Conservation (phyloP, 2,888 invertebrate genomes). For the Sycophila texana region DNA sequence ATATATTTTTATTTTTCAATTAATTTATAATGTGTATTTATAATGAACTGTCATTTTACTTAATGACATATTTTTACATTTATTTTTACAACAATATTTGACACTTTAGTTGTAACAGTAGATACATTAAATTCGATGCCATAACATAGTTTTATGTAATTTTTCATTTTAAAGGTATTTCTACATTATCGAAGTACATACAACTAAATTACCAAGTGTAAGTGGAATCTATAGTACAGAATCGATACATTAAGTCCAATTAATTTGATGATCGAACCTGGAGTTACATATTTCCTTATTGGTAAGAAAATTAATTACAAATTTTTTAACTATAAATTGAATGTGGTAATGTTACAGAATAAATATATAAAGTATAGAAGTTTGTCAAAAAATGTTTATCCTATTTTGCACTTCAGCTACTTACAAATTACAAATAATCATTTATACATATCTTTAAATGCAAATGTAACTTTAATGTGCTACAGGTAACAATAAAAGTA, state of each 20-base stretch:
- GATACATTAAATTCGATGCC: conserved; percentile 48
- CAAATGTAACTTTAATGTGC: no score
- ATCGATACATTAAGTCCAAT: conserved; percentile 18
- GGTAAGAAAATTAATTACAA: no score
- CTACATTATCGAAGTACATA: conserved; percentile 35
- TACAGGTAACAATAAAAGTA: background rate
- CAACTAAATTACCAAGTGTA: conserved; percentile 30
- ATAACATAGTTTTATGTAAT: conserved; percentile 31
- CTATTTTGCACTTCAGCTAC: no score
- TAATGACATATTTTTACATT: conserved; percentile 50
- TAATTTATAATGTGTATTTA: conserved; percentile 43
- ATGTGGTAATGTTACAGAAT: no score
- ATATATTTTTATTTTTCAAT: conserved; percentile 33
- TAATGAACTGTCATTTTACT: conserved; percentile 27
- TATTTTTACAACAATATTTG: conserved; percentile 56
- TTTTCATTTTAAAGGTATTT: conserved; percentile 21
- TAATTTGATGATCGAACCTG: conserved; percentile 44
- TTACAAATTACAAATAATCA: no score
- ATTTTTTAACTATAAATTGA: no score
- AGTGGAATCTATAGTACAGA: conserved; percentile 44
- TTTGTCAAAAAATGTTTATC: no score
- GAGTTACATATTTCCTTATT: conserved; percentile 39
- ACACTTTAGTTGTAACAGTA: conserved; percentile 48
- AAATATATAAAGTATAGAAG: no score
- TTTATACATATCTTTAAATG: no score